Conservation (phyloP, 1,140 invertebrate species). For the Ceratina japonica region DNA sequence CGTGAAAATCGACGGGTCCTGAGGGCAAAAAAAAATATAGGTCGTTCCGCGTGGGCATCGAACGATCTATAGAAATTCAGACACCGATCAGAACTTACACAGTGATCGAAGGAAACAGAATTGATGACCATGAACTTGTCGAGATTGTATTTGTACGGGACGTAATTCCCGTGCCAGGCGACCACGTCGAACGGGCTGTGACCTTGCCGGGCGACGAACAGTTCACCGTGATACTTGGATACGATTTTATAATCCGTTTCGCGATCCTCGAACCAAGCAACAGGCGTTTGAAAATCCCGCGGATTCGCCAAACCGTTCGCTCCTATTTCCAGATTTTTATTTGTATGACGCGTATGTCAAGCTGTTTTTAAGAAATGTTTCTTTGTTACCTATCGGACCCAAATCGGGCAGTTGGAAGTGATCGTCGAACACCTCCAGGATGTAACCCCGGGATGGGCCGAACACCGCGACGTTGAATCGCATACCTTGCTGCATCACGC, state of each 20-base stretch:
- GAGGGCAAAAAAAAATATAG: constrained; percentile 45
- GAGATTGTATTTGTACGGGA: constrained; percentile 98
- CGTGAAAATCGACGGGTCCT: constrained; percentile 99
- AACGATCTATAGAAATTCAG: too few relatives aligned
- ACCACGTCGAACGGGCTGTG: constrained; percentile 99
- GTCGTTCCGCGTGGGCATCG: too few relatives aligned
- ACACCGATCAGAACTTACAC: constrained; percentile 84
- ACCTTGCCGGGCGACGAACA: constrained; percentile 90
- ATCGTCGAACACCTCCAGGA: constrained; percentile 96
- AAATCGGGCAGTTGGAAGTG: constrained; percentile 96
- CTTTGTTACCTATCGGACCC: constrained; percentile 92
- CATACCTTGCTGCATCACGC: constrained; percentile 98
- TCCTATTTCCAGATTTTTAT: constrained; percentile 76
- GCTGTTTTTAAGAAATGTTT: constrained; percentile 85
- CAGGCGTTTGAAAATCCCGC: constrained; percentile 95
- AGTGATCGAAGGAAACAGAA: constrained; percentile 97
- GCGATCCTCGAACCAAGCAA: constrained; percentile 91
- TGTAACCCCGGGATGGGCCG: constrained; percentile 93
- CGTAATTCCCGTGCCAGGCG: constrained; percentile 99
- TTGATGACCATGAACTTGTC: constrained; percentile 97
- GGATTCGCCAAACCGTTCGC: constrained; percentile 98
- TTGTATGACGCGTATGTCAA: too few relatives aligned
- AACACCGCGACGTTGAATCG: constrained; percentile 90
- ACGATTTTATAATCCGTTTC: constrained; percentile 87
- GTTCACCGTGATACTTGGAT: constrained; percentile 93